Percentiles rank a stretch among this genome's conserved stretches.
phyloP scores from a whole-genome alignment of 2,113 vertebrate species.

The Spea multiplicata region DNA sequence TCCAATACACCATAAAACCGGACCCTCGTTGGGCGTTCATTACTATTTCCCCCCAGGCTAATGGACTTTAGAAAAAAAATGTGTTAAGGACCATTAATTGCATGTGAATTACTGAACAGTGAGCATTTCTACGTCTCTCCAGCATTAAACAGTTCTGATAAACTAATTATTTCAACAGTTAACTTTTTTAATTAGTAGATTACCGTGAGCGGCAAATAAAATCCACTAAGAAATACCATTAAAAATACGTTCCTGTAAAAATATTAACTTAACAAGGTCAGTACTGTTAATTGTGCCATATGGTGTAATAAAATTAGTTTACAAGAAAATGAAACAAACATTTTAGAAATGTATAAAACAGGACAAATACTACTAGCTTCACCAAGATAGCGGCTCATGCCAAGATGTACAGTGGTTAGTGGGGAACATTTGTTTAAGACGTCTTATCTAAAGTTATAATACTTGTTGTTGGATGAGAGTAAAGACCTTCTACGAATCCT shows the following conservation, averaged over 20 bases:
- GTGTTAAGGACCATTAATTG: constrained; percentile 43
- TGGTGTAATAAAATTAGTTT: no score
- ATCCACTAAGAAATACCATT: no score
- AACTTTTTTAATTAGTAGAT: constrained; percentile 41
- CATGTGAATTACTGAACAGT: constrained; percentile 44
- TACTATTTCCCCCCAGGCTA: constrained; percentile 34
- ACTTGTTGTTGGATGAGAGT: no score
- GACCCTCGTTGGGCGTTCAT: constrained; percentile 35
- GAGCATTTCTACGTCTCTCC: constrained; percentile 28
- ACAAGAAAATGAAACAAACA: no score
- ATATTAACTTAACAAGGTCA: background rate
- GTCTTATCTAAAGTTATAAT: no score
- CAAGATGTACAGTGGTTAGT: no score
- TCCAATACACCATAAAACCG: constrained; percentile 45
- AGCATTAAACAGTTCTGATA: constrained; percentile 39
- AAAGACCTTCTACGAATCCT: no score
- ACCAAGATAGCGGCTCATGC: no score
- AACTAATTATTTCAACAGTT: constrained; percentile 43
- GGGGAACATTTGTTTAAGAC: no score
- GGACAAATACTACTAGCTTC: no score
- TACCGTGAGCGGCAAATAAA: background rate
- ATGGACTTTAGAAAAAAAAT: constrained; percentile 38
- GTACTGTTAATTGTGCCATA: no score
- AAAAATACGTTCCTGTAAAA: background rate
- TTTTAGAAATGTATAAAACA: no score